These are phyloP conservation scores for Chionoecetes opilio DNA, from an alignment of 1,140 invertebrate genomes.

Conservation along the genomic window DNA sequence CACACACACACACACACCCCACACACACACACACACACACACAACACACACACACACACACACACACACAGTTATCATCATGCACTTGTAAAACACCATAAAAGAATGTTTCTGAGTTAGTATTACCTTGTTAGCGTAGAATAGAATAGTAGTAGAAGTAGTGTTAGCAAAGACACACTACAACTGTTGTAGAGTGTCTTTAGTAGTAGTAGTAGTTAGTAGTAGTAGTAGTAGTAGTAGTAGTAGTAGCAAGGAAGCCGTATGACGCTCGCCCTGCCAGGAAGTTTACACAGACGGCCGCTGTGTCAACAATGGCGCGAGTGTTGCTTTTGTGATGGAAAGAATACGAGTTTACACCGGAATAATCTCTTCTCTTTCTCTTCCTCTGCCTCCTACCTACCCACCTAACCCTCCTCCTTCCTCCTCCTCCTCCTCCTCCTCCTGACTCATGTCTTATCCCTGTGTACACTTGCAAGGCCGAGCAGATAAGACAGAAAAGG, in stretches of 20 bases:
- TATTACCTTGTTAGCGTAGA: not conserved
- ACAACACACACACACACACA: slow-evolving; percentile 18
- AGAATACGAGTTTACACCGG: not conserved
- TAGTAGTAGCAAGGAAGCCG: not conserved
- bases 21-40: slow-evolving; percentile 23
- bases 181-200: no score
- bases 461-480: not conserved
- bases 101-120: not conserved
- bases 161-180: no score
- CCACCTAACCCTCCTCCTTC: not conserved
- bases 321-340: not conserved
- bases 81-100: not conserved
- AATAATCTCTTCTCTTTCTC: not conserved
- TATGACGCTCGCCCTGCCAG: not conserved
- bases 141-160: no score
- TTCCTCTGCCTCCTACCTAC: not conserved
- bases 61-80: no score
- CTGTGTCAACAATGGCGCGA: not conserved
- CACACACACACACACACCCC: slow-evolving; percentile 25
- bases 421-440: not conserved
- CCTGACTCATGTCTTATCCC: not conserved
- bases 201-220: not conserved
- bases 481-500: not conserved
- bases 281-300: not conserved
- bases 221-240: slow-evolving; percentile 29